phyloP scores from a whole-genome alignment of 2,888 invertebrate genomes.

The Anodontia alba region DNA sequence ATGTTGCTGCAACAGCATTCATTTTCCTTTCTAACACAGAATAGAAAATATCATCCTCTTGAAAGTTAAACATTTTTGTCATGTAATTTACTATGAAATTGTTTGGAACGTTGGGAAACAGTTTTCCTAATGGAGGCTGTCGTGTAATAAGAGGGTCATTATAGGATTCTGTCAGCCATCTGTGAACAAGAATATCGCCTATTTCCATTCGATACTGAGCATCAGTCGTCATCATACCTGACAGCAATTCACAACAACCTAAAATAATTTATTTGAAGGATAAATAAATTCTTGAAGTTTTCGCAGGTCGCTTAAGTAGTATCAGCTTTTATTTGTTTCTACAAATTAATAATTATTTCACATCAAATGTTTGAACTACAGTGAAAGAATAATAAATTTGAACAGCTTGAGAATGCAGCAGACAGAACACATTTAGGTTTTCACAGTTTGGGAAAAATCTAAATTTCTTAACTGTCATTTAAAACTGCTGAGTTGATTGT shows the following conservation, averaged over 20 bases:
- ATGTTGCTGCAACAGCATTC: constrained; percentile 72
- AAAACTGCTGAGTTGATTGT: no score
- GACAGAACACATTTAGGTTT: no score
- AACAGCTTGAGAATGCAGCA: no score
- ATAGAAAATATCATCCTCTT: constrained; percentile 72
- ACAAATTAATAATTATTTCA: no score
- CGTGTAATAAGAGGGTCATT: constrained; percentile 59
- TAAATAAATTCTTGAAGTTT: no score
- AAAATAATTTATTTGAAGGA: no score
- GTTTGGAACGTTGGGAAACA: constrained; percentile 63
- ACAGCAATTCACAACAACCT: constrained; percentile 74
- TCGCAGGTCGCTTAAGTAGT: no score
- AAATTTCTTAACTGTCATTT: no score
- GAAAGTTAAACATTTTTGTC: constrained; percentile 68
- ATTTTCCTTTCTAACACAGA: constrained; percentile 73
- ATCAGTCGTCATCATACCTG: constrained; percentile 70
- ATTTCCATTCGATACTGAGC: constrained; percentile 71
- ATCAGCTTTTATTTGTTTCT: no score
- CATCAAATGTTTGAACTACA: no score
- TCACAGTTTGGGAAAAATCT: no score
- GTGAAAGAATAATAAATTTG: no score
- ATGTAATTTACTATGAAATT: constrained; percentile 70
- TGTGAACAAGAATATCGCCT: constrained; percentile 70
- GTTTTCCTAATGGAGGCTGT: constrained; percentile 62
- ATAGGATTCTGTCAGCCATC: constrained; percentile 69